Evolutionary conservation across 92 coral and sea anemone species (phyloP).

Genomic region (Siderastrea radians): DNA sequence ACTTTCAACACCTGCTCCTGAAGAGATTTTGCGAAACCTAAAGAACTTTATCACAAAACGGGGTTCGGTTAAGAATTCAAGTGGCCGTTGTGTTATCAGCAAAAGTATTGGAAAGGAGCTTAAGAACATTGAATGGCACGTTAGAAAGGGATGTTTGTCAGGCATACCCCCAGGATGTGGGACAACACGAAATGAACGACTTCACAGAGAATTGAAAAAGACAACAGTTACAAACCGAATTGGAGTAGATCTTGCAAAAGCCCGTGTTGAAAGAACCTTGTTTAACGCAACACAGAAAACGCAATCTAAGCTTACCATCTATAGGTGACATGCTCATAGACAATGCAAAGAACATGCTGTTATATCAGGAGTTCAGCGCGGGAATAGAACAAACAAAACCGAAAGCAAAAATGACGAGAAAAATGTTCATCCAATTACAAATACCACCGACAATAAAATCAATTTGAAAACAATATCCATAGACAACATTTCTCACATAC

Average conservation of each 20-base stretch:
- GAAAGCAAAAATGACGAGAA: too few relatives aligned
- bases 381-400: too few relatives aligned
- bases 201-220: conserved; percentile 37
- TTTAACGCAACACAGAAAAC: neutral
- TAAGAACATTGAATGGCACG: conserved; percentile 42
- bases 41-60: conserved; percentile 30
- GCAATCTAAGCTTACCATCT: neutral
- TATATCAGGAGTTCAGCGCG: too few relatives aligned
- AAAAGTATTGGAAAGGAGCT: conserved; percentile 47
- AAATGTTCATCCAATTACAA: conserved; percentile 1
- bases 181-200: conserved; percentile 51
- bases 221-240: conserved; percentile 45
- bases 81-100: conserved; percentile 17
- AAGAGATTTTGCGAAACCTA: conserved; percentile 28
- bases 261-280: too few relatives aligned
- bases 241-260: conserved; percentile 36
- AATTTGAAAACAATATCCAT: conserved; percentile 11
- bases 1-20: conserved; percentile 38
- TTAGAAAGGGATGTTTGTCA: conserved; percentile 53
- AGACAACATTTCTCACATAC: conserved; percentile 17
- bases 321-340: too few relatives aligned
- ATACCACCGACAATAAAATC: conserved; percentile 1
- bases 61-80: conserved; percentile 14
- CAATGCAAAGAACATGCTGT: too few relatives aligned
- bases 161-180: conserved; percentile 55